Evolutionary conservation across 1,140 invertebrate species (phyloP).

Genomic region (Uloborus diversus): DNA sequence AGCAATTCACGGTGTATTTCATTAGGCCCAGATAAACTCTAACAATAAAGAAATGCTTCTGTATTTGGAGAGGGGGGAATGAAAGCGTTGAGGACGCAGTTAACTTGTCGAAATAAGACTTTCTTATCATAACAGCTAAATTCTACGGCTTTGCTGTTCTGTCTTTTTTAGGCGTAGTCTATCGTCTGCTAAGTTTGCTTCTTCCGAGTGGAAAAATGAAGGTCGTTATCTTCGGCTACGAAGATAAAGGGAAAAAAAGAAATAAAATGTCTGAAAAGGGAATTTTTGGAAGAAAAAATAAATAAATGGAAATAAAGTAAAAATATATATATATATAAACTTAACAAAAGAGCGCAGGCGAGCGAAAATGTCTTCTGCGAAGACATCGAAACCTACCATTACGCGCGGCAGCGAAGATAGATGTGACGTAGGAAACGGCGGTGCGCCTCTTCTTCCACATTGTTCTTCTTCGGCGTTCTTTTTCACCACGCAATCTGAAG

Average conservation of each 20-base stretch:
- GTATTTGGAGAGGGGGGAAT: no score
- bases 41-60: no score
- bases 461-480: constrained; percentile 27
- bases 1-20: no score
- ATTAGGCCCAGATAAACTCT: no score
- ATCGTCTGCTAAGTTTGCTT: constrained; percentile 41
- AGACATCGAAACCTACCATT: constrained; percentile 54
- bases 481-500: constrained; percentile 41
- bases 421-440: constrained; percentile 52
- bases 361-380: constrained; percentile 46
- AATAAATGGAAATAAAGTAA: constrained; percentile 6
- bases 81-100: no score
- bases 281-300: constrained; percentile 16
- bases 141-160: no score
- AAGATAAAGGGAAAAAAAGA: constrained; percentile 12
- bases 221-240: constrained; percentile 50
- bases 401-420: constrained; percentile 37
- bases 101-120: no score
- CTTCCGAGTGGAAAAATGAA: constrained; percentile 45
- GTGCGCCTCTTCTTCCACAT: constrained; percentile 37
- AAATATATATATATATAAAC: constrained; percentile 37
- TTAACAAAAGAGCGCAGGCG: constrained; percentile 38
- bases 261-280: constrained; percentile 1
- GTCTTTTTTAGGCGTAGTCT: background rate
- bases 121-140: no score